Conservation (phyloP, 2,113 vertebrate genomes). For the Callospermophilus lateralis region DNA sequence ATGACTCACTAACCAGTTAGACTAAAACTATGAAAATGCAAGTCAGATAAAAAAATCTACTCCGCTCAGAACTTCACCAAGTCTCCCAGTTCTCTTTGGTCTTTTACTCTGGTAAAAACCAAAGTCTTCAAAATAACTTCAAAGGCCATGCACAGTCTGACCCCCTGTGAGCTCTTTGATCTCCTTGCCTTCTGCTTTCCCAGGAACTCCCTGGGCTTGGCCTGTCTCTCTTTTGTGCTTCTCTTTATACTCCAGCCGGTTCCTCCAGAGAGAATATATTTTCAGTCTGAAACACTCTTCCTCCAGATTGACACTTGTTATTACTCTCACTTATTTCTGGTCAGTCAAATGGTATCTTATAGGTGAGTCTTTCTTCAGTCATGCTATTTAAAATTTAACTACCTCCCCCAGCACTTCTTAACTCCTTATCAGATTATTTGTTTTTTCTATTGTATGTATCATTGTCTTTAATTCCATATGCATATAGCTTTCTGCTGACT, state of each 20-base stretch:
- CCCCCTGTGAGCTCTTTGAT: not conserved
- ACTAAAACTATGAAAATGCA: not conserved
- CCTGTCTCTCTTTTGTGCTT: not conserved
- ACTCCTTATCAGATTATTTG: not conserved
- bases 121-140: slow-evolving; percentile 37
- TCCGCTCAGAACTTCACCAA: slow-evolving; percentile 21
- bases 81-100: not conserved
- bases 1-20: not conserved
- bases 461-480: not conserved
- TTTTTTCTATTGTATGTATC: not conserved
- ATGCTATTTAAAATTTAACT: not conserved
- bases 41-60: not conserved
- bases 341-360: not conserved
- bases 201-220: not conserved
- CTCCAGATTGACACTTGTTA: not conserved
- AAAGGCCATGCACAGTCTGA: not conserved
- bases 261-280: not conserved
- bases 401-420: not conserved
- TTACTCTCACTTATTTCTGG: not conserved
- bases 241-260: not conserved
- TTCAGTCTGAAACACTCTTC: not conserved
- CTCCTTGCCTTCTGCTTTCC: not conserved
- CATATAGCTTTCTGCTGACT: not conserved
- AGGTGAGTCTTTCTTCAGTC: not conserved
- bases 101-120: not conserved